phyloP scores from a whole-genome alignment of 2,888 invertebrate genomes.

The Onthophagus sagittarius region DNA sequence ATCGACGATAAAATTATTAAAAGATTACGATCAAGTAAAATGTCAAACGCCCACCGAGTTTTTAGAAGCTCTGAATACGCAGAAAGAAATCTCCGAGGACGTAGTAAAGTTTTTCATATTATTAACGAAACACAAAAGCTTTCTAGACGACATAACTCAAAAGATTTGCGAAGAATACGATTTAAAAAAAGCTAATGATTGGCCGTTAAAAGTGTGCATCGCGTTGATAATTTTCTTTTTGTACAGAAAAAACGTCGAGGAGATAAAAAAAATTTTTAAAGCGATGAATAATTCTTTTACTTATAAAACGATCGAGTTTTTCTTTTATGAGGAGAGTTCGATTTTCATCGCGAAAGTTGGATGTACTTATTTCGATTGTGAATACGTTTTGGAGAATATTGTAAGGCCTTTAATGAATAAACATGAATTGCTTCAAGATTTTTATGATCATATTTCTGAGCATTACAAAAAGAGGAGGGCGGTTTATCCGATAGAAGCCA shows the following conservation, averaged over 20 bases:
- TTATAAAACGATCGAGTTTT: constrained; percentile 45
- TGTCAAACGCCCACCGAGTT: constrained; percentile 17
- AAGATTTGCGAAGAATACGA: constrained; percentile 29
- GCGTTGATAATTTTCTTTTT: constrained; percentile 39
- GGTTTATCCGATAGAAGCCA: constrained; percentile 31
- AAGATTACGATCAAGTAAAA: constrained; percentile 21
- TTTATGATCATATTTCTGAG: constrained; percentile 25
- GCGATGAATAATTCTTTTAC: constrained; percentile 27
- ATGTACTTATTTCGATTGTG: constrained; percentile 51
- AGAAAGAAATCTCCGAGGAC: not conserved
- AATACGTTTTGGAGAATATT: constrained; percentile 52
- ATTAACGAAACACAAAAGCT: constrained; percentile 34
- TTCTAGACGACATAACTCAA: constrained; percentile 32
- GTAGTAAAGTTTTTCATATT: constrained; percentile 26
- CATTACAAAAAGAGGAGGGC: not conserved
- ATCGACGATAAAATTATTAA: constrained; percentile 20
- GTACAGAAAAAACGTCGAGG: constrained; percentile 31
- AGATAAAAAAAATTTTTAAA: constrained; percentile 31
- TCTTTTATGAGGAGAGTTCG: constrained; percentile 50
- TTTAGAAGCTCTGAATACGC: constrained; percentile 13
- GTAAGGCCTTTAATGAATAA: constrained; percentile 50
- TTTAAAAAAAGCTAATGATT: constrained; percentile 29
- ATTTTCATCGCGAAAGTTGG: constrained; percentile 50
- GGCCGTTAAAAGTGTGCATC: constrained; percentile 29
- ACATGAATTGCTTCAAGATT: constrained; percentile 28